These are phyloP conservation scores for Troilus luridus DNA, from an alignment of 2,888 invertebrate genomes.

Conservation along the genomic window DNA sequence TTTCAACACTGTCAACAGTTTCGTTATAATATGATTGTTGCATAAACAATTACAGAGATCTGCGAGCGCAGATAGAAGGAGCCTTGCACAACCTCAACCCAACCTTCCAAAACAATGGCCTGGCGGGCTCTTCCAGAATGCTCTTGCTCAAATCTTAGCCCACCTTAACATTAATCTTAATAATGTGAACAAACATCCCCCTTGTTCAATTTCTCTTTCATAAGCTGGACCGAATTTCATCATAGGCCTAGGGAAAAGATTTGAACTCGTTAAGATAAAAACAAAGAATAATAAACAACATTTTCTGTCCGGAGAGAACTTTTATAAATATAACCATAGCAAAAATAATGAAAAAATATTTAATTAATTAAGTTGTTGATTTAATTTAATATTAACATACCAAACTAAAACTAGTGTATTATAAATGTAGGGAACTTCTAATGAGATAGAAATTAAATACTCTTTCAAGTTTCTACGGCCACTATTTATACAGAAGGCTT, in stretches of 20 bases:
- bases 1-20: neutral
- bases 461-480: too few species aligned
- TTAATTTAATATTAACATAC: too few species aligned
- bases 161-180: neutral
- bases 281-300: too few species aligned
- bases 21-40: conserved; percentile 6
- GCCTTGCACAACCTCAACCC: neutral
- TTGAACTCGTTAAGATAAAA: neutral
- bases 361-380: too few species aligned
- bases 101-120: conserved; percentile 10
- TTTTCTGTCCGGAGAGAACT: too few species aligned
- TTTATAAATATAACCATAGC: too few species aligned
- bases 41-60: conserved; percentile 23
- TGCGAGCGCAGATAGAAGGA: neutral
- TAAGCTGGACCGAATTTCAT: neutral
- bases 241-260: neutral
- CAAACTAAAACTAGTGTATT: too few species aligned
- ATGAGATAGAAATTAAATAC: too few species aligned
- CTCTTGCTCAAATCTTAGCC: neutral
- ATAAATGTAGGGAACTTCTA: too few species aligned
- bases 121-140: neutral
- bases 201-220: neutral
- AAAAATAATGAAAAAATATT: too few species aligned
- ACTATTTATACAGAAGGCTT: too few species aligned
- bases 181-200: neutral